Base-by-base conservation (phyloP, 2,888 invertebrate genomes). In the Hypsopygia costalis region DNA sequence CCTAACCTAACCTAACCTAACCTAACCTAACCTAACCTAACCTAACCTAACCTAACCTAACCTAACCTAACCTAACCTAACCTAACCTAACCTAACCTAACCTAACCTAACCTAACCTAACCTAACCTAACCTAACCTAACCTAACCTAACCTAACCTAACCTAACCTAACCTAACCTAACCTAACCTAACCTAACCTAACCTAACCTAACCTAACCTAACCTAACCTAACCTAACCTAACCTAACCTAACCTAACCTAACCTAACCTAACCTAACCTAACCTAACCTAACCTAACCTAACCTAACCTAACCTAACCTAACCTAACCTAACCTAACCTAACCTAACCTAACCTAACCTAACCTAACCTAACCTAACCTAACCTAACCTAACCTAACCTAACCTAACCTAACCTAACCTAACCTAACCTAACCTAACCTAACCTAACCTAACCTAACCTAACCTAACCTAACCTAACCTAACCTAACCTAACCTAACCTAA, bases 181-280 rank as follows among this genome's bases (percentile, higher is more conserved):
- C 46, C n/a, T n/a, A n/a, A n/a, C n/a, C 43, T 41, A 48, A 41
- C 43, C 43, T 45, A 52, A 51, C 52, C 52, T 51, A 52, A 51
- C 53, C 51, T 47, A 44, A 47, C 41, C 45, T 46, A 46, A 46
- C 46, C 46, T 46, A 42, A 49, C 48, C 46, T 44, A 49, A 49
- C 49, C 45, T 45, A 32, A 38, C 40, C 40, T 40, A 40, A 40
- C 40, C n/a, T n/a, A n/a, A n/a, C n/a, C n/a, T n/a, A n/a, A n/a
- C n/a, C n/a, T n/a, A n/a, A n/a, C n/a, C 40, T 40, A 40, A 40
- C 40, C 40, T 40, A 40, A 40, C 40, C 40, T 35, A 40, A 40
- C 40, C 40, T 40, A 40, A 40, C 40, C 40, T 40, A 41, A 36
- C 36, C 32, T 36, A 41, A 41, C 41, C 41, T 41, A 41, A 41